Base-by-base conservation (phyloP, 2,888 invertebrate species). In the Steinernema hermaphroditum region DNA sequence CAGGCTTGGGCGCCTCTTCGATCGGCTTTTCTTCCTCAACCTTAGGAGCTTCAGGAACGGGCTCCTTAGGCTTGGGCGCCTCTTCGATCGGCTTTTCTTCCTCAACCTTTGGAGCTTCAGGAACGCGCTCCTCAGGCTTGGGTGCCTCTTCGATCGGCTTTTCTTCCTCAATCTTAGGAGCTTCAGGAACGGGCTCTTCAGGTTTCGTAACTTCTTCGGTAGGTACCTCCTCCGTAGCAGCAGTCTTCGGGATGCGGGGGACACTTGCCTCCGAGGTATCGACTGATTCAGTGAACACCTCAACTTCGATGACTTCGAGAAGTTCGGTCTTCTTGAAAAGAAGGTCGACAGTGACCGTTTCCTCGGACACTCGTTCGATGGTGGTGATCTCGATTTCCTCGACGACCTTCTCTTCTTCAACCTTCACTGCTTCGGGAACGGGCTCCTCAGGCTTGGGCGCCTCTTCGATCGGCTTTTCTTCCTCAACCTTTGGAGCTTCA, bases 131-230 rank as follows among this genome's bases (percentile, higher is more conserved):
- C 19, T 62, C 68, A 32, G 29, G 19, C 6, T 71, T 57, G 16
- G 57, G 29, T 19, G 22, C 73, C 37, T 62, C 19, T 22, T 74
- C 73, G 27, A 34, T 72, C 9, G 70, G 22, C 70, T 75, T 27
- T 41, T 54, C 32, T 44, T 73, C 14, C 44, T 68, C 62, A 4
- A 68, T 32, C 70, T 37, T 44, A 71, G 43, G 41, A 22, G 44
- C 4, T 71, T 72, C 19, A 19, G 34, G 24, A 72, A 19, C 9
- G 29, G n/a, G n/a, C n/a, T n/a, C n/a, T n/a, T n/a, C n/a, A n/a
- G n/a, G n/a, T n/a, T n/a, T n/a, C n/a, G n/a, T n/a, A n/a, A n/a
- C n/a, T n/a, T n/a, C n/a, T n/a, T n/a, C n/a, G n/a, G n/a, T n/a
- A n/a, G 29, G 50, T 72, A 43, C 16, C 29, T 6, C 8, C 6